These are phyloP conservation scores for Andricus grossulariae DNA, from an alignment of 1,140 invertebrate genomes.

Conservation along the genomic window DNA sequence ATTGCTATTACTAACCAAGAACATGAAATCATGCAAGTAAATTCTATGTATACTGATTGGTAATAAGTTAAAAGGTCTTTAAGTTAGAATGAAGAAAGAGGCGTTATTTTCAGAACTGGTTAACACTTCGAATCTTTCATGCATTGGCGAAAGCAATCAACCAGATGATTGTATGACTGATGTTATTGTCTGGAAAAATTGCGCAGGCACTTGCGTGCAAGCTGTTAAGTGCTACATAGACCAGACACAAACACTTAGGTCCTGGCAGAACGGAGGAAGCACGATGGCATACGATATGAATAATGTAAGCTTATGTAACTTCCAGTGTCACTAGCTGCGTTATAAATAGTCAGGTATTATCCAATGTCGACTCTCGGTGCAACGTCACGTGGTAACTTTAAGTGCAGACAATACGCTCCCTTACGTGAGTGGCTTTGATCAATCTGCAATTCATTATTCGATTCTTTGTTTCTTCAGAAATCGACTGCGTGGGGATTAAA, in stretches of 20 bases:
- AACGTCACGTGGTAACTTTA: constrained; percentile 35
- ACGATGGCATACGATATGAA: constrained; percentile 56
- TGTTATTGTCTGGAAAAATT: constrained; percentile 20
- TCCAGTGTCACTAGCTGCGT: constrained; percentile 46
- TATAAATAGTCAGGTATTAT: constrained; percentile 47
- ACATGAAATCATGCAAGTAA: too few relatives aligned
- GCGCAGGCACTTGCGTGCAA: constrained; percentile 15
- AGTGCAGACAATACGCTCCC: not conserved
- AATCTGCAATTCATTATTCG: constrained; percentile 26
- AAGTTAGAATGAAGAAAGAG: not conserved
- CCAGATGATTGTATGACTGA: not conserved
- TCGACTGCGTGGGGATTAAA: not conserved
- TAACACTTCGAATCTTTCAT: not conserved
- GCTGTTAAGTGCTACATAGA: not conserved
- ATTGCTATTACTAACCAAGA: too few relatives aligned
- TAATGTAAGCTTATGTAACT: constrained; percentile 63
- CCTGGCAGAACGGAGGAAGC: constrained; percentile 50
- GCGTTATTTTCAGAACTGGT: not conserved
- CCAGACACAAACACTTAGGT: constrained; percentile 1
- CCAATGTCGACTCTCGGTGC: constrained; percentile 37
- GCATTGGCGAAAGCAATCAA: not conserved
- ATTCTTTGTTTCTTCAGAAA: constrained; percentile 1
- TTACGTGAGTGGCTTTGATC: constrained; percentile 4
- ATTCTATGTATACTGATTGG: too few relatives aligned
- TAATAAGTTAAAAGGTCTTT: too few relatives aligned